These are phyloP conservation scores for Poliocrania exsul DNA, from an alignment of 2,797 vertebrate genomes.

Conservation along the genomic window DNA sequence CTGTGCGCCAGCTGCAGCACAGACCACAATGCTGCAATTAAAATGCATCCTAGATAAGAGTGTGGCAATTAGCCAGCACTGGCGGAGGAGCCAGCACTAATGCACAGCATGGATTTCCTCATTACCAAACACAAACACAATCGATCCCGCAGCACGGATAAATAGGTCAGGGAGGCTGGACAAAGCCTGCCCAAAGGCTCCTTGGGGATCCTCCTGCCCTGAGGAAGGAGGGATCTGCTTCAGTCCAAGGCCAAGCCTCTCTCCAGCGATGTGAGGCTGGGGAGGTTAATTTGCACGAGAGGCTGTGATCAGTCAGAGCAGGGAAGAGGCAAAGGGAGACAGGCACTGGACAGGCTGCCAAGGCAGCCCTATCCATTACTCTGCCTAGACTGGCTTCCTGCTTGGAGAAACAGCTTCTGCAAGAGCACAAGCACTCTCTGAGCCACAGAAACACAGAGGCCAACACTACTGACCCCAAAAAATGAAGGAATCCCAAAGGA, in stretches of 20 bases:
- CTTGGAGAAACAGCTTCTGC: background rate
- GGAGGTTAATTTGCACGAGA: background rate
- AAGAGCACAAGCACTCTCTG: accelerated
- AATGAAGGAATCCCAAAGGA: background rate
- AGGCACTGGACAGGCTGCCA: background rate
- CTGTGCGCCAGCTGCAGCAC: background rate
- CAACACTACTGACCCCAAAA: background rate
- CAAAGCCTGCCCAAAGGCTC: background rate
- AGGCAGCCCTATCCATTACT: background rate
- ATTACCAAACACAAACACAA: conserved; percentile 74
- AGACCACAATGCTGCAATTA: background rate
- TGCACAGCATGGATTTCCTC: conserved; percentile 74
- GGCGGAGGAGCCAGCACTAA: conserved; percentile 25
- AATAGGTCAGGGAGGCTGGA: background rate
- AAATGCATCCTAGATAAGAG: conserved; percentile 36
- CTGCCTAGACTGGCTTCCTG: background rate
- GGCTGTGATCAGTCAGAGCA: background rate
- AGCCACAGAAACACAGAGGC: background rate
- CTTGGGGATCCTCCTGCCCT: background rate
- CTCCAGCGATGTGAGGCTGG: accelerated
- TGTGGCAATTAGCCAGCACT: conserved; percentile 28
- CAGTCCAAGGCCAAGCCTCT: background rate
- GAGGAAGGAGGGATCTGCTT: background rate
- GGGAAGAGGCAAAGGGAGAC: background rate
- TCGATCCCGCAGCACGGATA: background rate